These are phyloP conservation scores for Galago senegalensis DNA, from an alignment of 2,797 vertebrate species.

Conservation along the genomic window DNA sequence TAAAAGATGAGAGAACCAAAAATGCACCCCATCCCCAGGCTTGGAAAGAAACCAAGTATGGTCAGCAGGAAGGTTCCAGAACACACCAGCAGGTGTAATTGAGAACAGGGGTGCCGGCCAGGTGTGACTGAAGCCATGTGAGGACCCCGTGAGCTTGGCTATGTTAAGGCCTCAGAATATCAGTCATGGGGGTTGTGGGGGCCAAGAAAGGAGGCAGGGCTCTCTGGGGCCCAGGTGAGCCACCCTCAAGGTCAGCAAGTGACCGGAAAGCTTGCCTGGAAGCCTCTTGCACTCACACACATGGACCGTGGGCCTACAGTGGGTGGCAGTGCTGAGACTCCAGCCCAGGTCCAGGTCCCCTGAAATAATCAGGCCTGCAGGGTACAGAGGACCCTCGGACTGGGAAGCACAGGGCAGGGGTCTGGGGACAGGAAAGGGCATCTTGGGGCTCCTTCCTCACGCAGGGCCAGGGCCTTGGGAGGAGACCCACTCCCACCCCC, in stretches of 20 bases:
- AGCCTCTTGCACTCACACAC: not conserved
- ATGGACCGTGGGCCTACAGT: fast-evolving
- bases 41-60: constrained; percentile 64
- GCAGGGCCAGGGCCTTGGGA: not conserved
- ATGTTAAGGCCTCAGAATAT: not conserved
- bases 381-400: not conserved
- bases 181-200: not conserved
- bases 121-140: fast-evolving
- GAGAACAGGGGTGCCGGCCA: not conserved
- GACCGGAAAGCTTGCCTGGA: not conserved
- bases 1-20: constrained; percentile 1
- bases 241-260: not conserved
- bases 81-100: not conserved
- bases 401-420: not conserved
- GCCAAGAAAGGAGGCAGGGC: not conserved
- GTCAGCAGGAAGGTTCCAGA: constrained; percentile 8
- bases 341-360: fast-evolving
- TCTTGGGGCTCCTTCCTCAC: fast-evolving
- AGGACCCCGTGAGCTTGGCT: not conserved
- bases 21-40: constrained; percentile 61
- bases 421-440: too few relatives aligned
- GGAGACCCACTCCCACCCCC: not conserved
- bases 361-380: not conserved
- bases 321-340: not conserved
- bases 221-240: not conserved